Evolutionary conservation across 2,888 invertebrate genomes (phyloP), one percentile per base, ranked within the genome.

Genomic region (Exephanes ischioxanthus): DNA sequence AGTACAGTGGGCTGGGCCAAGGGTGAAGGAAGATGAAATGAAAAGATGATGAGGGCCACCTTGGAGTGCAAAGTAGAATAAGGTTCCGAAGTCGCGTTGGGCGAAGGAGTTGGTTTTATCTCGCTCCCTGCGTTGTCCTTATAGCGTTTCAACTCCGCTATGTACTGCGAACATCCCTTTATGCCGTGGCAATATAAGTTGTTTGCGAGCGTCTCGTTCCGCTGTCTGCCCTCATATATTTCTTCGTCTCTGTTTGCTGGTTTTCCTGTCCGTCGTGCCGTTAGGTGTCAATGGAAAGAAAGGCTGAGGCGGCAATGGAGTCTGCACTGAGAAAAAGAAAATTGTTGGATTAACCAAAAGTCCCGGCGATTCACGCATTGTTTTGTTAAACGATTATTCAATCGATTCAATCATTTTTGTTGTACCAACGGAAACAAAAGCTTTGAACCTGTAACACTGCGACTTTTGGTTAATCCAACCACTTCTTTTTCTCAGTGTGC

Each of bases 231-330:
- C 71, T 78, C 71, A 75, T 68, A 82, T 80, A 53, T 63, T 55
- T 63, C 45, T 58, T 63, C 88, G 86, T 89, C 87, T 86, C 86
- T 88, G 87, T 86, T 86, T 87, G 83, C 73, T 45, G 73, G 76
- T 63, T 83, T 76, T 33, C 37, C 30, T 45, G 63, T 73, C 30
- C 37, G 26, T 63, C 77, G 61, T 67, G 37, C 72, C 16, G 66
- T 66, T 79, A 51, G 70, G 79, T 80, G 84, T 81, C 81, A 61
- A 66, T 22, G 75, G 66, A 48, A 75, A 75, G 51, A 55, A 77
- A 79, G 73, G 16, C 19, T n/a, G 58, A 22, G 11, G 0, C 3
- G 3, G 58, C 22, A 26, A 58, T 22, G 2, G 58, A 22, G 26
- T 26, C 58, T 58, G 11, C 55, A 37, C 37, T 9, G 37, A 37